Evolutionary conservation across 2,113 vertebrate genomes (phyloP).

Genomic region (Notarius lentiginosus): DNA sequence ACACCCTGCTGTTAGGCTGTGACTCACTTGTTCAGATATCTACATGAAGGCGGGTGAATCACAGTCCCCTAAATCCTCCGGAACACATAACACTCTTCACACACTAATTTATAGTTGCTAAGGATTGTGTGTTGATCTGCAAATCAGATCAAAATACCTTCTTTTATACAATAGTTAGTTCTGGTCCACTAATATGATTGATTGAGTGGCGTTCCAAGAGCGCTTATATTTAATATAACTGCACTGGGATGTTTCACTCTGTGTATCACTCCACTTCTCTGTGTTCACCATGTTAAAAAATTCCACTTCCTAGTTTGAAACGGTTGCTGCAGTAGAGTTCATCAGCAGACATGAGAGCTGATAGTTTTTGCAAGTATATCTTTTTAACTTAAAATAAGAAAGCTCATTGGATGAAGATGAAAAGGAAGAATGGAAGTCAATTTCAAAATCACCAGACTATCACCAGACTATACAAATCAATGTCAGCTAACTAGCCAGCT

Average conservation of each 20-base stretch:
- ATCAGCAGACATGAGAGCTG: neutral
- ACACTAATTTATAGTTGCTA: neutral
- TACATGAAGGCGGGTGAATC: conserved; percentile 40
- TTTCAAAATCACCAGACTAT: neutral
- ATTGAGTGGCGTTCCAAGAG: no score
- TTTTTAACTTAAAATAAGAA: neutral
- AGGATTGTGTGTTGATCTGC: neutral
- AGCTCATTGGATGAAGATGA: neutral
- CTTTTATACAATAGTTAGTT: neutral
- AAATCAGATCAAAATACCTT: neutral
- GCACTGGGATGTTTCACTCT: no score
- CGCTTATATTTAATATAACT: no score
- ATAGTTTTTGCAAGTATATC: neutral
- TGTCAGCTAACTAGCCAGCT: neutral
- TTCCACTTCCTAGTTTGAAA: no score
- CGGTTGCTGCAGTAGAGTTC: neutral
- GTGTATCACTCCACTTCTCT: no score
- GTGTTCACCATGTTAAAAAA: no score
- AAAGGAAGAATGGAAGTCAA: neutral
- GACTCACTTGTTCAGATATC: conserved; percentile 37
- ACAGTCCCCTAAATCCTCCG: conserved; percentile 25
- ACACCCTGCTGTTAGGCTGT: neutral
- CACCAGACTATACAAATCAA: no score
- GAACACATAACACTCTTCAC: conserved; percentile 14
- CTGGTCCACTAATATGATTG: no score